Conservation (phyloP, 2,888 invertebrate genomes). For the Rhagophthalmus giganteus region DNA sequence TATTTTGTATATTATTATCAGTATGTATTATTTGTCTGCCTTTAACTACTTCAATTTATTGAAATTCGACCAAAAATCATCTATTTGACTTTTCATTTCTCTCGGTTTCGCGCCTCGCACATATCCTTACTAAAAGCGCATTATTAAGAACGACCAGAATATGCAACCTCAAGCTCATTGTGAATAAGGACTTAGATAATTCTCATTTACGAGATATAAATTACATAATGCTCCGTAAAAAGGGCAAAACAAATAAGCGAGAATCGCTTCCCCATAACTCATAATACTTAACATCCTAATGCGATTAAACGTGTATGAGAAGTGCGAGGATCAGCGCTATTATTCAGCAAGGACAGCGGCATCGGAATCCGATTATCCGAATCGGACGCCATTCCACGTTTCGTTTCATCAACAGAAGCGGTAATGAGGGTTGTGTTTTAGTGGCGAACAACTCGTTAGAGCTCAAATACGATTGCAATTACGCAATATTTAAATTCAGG, state of each 20-base stretch:
- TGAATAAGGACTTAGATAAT: too few species aligned
- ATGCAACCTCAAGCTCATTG: too few species aligned
- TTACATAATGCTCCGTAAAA: background rate
- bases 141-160: too few species aligned
- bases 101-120: too few species aligned
- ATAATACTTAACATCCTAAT: conserved; percentile 20
- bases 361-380: conserved; percentile 27
- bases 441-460: conserved; percentile 25
- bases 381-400: conserved; percentile 25
- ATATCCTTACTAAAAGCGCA: too few species aligned
- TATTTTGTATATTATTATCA: too few species aligned
- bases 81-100: too few species aligned
- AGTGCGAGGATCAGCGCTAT: conserved; percentile 27
- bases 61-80: too few species aligned
- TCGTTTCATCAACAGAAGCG: conserved; percentile 25
- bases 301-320: conserved; percentile 22
- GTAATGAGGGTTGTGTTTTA: conserved; percentile 29
- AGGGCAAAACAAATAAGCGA: background rate
- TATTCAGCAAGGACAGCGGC: conserved; percentile 26
- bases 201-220: too few species aligned
- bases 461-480: conserved; percentile 25
- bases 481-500: conserved; percentile 27
- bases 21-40: too few species aligned
- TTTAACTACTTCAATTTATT: too few species aligned
- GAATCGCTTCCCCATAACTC: conserved; percentile 16